phyloP scores from a whole-genome alignment of 1,140 invertebrate genomes.

The Leptoteleia sp. region DNA sequence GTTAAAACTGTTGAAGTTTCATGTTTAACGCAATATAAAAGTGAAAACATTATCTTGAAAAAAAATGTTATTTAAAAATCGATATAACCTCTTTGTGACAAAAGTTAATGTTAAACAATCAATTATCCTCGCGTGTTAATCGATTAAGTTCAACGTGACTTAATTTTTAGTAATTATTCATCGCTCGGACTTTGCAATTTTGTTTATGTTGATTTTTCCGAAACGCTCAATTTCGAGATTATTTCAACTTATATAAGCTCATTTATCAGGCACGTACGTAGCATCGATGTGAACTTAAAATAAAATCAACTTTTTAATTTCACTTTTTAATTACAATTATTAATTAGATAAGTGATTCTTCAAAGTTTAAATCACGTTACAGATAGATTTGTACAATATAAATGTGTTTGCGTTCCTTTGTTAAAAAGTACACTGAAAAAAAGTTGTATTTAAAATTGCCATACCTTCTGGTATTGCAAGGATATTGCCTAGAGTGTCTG shows the following conservation, averaged over 20 bases:
- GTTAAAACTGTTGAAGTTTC: no score
- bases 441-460: no score
- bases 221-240: conserved; percentile 19
- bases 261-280: conserved; percentile 29
- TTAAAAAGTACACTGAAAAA: no score
- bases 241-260: conserved; percentile 17
- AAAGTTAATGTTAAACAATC: no score
- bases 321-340: conserved; percentile 1
- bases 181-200: conserved; percentile 7
- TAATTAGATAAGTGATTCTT: conserved; percentile 5
- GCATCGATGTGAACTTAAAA: conserved; percentile 14
- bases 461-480: no score
- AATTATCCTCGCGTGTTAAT: conserved; percentile 6
- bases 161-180: conserved; percentile 16
- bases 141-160: conserved; percentile 11
- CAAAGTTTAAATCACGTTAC: conserved; percentile 4
- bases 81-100: no score
- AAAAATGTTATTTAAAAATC: no score
- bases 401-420: no score
- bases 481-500: no score
- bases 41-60: no score
- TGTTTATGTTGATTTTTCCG: conserved; percentile 7
- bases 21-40: no score
- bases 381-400: no score
- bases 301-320: conserved; percentile 2